Base-by-base conservation (phyloP, 2,797 vertebrate genomes). In the Phalloptychus januarius region DNA sequence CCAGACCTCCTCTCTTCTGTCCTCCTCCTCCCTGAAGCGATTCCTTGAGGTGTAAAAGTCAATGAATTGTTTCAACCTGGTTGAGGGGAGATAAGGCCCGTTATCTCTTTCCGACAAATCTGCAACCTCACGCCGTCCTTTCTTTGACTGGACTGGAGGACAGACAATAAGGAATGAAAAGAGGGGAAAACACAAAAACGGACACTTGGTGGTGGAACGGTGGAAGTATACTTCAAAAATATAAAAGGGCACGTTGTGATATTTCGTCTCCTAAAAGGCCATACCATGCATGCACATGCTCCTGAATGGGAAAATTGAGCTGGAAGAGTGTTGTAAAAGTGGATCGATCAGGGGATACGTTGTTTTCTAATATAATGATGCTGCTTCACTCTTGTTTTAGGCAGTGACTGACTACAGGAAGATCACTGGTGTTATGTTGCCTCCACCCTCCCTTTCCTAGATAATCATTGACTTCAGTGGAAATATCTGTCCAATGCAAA, bases 31-130 rank as follows among this genome's bases (percentile, higher is more conserved):
- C 85, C 65, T 15, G 69, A 83, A 89, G 74, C 78, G 69, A 71
- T 80, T 77, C 87, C 83, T 80, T 86, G 61, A 77, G 87, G 89
- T 87, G 92, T 83, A 93, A 85, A 92, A 93, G 93, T 96, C 95
- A 76, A 94, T 95, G 83, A 92, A 94, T 94, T 95, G 89, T 87
- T 91, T 90, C 84, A 92, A 88, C 88, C 92, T 86, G 88, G 81
- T 89, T 16, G 90, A 82, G 81, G 82, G 78, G 79, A 95, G 96
- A 96, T 96, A 96, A 95, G 93, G 79, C 36, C 81, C 70, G 89
- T 96, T 95, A 96, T 96, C 94, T 94, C 84, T 70, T 42, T 84
- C 78, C 28, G 74, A 79, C 85, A 90, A 89, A 86, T 79, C 79
- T 74, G 87, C 91, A 93, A 91, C 93, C 91, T 89, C 86, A 56